phyloP scores from a whole-genome alignment of 2,888 invertebrate genomes.

The Clitarchus hookeri region DNA sequence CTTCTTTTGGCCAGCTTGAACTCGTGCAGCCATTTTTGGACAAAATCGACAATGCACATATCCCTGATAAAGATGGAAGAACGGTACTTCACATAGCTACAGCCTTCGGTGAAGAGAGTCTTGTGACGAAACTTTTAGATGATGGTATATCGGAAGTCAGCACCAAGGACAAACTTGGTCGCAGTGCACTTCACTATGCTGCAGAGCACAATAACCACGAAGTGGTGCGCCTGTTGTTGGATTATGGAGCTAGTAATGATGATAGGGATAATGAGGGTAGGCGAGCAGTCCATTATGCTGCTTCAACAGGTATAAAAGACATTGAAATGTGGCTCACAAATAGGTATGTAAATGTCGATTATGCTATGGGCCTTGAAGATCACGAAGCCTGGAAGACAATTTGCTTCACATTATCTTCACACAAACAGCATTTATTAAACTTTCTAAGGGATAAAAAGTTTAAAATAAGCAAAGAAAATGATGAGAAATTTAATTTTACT shows the following conservation, averaged over 20 bases:
- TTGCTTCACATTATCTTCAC: neutral
- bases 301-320: neutral
- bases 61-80: neutral
- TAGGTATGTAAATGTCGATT: neutral
- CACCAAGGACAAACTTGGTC: neutral
- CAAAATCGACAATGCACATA: neutral
- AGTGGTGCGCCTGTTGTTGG: neutral
- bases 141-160: neutral
- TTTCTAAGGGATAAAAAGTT: neutral
- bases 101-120: neutral
- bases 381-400: neutral
- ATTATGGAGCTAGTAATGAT: neutral
- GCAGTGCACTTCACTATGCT: neutral
- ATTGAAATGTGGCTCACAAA: neutral
- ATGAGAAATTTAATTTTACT: neutral
- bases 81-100: neutral
- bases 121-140: neutral
- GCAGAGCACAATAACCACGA: neutral
- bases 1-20: neutral
- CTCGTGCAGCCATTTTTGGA: neutral
- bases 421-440: neutral
- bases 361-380: neutral
- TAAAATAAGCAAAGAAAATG: neutral
- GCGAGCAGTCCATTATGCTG: neutral
- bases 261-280: neutral